Conservation (phyloP, 2,888 invertebrate genomes). For the Nephrocerus scutellatus region DNA sequence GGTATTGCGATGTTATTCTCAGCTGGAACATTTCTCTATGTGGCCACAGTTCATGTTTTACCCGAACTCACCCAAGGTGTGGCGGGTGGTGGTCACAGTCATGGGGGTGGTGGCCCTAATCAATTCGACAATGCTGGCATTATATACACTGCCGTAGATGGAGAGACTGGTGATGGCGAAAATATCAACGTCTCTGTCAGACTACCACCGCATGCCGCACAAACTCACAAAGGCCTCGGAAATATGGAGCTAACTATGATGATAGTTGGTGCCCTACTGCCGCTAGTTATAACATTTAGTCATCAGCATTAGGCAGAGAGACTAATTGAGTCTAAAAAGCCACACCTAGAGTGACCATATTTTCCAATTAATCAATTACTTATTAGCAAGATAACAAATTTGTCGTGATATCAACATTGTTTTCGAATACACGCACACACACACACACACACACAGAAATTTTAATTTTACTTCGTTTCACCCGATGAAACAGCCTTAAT, state of each 20-base stretch:
- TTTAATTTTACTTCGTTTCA: no score
- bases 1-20: conserved; percentile 97
- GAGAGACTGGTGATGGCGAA: conserved; percentile 20
- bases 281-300: conserved; percentile 82
- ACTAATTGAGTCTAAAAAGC: no score
- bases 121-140: conserved; percentile 25
- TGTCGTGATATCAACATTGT: no score
- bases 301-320: conserved; percentile 66
- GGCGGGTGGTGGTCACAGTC: conserved; percentile 44
- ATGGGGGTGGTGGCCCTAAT: conserved; percentile 20
- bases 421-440: no score
- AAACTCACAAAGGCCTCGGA: conserved; percentile 53
- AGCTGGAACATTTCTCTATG: conserved; percentile 97
- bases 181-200: conserved; percentile 12
- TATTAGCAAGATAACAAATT: no score
- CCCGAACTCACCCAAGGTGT: conserved; percentile 76
- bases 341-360: no score
- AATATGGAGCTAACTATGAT: conserved; percentile 74
- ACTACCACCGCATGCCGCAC: no score
- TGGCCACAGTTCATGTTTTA: conserved; percentile 96
- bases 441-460: no score
- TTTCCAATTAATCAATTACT: no score
- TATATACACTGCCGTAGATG: conserved; percentile 30
- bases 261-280: conserved; percentile 80
- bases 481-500: no score